phyloP scores from a whole-genome alignment of 2,113 vertebrate genomes.

The Vulpes ferrilata region DNA sequence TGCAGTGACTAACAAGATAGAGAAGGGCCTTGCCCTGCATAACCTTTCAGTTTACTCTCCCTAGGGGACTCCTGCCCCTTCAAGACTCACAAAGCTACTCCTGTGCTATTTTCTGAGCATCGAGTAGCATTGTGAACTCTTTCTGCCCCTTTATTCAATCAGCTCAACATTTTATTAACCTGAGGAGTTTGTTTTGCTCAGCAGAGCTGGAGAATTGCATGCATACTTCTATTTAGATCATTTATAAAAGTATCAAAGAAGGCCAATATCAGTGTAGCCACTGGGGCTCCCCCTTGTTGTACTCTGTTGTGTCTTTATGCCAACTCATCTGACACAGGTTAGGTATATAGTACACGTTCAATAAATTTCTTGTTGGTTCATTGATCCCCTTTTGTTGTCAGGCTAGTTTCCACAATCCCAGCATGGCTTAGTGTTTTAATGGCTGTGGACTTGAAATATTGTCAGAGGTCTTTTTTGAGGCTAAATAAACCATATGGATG shows the following conservation, averaged over 20 bases:
- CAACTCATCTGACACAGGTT: not conserved
- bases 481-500: not conserved
- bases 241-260: conserved; percentile 69
- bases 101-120: not conserved
- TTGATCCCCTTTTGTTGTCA: conserved; percentile 30
- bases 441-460: conserved; percentile 47
- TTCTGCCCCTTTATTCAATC: conserved; percentile 54
- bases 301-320: conserved; percentile 40
- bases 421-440: conserved; percentile 48
- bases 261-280: not conserved
- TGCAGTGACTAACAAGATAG: not conserved
- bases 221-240: conserved; percentile 54
- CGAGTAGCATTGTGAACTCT: conserved; percentile 31
- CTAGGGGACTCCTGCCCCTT: not conserved
- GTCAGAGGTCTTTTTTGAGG: conserved; percentile 19
- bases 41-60: not conserved
- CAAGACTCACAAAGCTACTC: not conserved
- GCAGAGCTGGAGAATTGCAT: conserved; percentile 51
- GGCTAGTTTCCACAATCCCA: not conserved
- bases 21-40: not conserved
- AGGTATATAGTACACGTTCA: conserved; percentile 49
- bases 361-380: conserved; percentile 60
- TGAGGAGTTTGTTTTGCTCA: conserved; percentile 63
- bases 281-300: not conserved
- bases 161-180: conserved; percentile 61